phyloP scores from a whole-genome alignment of 2,113 vertebrate genomes.

The Phocoena sinus region DNA sequence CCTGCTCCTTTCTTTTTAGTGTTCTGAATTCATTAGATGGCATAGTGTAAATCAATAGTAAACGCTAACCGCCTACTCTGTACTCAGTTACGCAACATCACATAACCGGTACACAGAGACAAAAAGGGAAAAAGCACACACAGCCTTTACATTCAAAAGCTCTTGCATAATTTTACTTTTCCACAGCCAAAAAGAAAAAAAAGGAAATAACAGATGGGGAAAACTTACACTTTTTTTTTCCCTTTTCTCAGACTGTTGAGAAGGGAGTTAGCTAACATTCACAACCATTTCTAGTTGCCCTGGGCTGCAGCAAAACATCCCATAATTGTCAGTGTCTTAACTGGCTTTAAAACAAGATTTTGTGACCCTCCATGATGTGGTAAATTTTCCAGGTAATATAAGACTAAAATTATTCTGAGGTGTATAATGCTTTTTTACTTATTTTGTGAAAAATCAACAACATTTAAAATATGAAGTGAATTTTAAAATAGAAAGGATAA shows the following conservation, averaged over 20 bases:
- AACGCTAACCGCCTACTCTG: slow-evolving; percentile 80
- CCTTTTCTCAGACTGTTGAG: slow-evolving; percentile 78
- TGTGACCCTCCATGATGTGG: slow-evolving; percentile 68
- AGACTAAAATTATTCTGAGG: slow-evolving; percentile 65
- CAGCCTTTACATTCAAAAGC: slow-evolving; percentile 84
- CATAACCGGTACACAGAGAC: slow-evolving; percentile 79
- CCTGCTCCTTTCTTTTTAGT: slow-evolving; percentile 38
- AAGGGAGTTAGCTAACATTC: slow-evolving; percentile 75
- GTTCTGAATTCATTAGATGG: slow-evolving; percentile 72
- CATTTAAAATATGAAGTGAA: slow-evolving; percentile 54
- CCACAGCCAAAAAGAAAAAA: slow-evolving; percentile 79
- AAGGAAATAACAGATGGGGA: slow-evolving; percentile 83
- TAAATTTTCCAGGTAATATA: slow-evolving; percentile 74
- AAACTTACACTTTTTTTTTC: slow-evolving; percentile 78
- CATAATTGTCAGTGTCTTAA: slow-evolving; percentile 53
- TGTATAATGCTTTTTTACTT: slow-evolving; percentile 70
- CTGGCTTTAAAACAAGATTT: slow-evolving; percentile 63
- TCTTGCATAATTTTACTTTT: slow-evolving; percentile 84
- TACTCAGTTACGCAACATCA: slow-evolving; percentile 80
- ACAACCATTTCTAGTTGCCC: slow-evolving; percentile 78
- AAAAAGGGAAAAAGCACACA: slow-evolving; percentile 83
- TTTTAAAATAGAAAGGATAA: slow-evolving; percentile 66
- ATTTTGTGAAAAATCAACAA: slow-evolving; percentile 66
- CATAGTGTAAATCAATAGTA: slow-evolving; percentile 84
- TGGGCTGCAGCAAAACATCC: slow-evolving; percentile 66